phyloP scores from a whole-genome alignment of 1,140 invertebrate genomes.

The Stratiolaelaps scimitus region DNA sequence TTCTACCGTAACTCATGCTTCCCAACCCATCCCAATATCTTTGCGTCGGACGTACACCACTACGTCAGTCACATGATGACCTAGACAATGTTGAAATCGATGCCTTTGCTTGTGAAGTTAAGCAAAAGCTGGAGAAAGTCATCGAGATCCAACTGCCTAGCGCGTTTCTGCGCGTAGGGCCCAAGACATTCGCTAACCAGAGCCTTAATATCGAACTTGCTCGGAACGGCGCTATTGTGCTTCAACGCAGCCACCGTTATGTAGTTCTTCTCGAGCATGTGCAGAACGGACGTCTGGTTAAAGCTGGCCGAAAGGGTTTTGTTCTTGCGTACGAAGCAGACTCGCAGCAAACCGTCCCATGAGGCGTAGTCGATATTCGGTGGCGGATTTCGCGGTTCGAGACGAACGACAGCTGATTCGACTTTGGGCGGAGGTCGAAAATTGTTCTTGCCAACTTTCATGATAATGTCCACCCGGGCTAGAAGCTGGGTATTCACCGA shows the following conservation, averaged over 20 bases:
- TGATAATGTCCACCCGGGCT: constrained; percentile 84
- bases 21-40: no score
- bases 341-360: constrained; percentile 92
- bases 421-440: constrained; percentile 96
- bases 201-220: constrained; percentile 70
- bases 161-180: constrained; percentile 60
- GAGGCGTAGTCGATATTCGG: constrained; percentile 91
- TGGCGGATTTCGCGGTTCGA: constrained; percentile 91
- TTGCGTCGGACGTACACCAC: no score
- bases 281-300: constrained; percentile 65
- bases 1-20: no score
- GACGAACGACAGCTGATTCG: constrained; percentile 93
- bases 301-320: constrained; percentile 76
- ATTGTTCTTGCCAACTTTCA: constrained; percentile 98
- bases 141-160: constrained; percentile 87
- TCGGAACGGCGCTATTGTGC: constrained; percentile 59
- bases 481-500: constrained; percentile 93
- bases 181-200: constrained; percentile 63
- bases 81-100: constrained; percentile 55
- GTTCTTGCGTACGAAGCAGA: constrained; percentile 89
- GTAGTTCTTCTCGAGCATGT: constrained; percentile 83
- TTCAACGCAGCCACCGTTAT: constrained; percentile 68
- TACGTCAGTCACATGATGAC: no score
- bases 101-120: constrained; percentile 71
- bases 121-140: constrained; percentile 79